Conservation (phyloP, 2,113 vertebrate genomes). For the Brachirus orientalis region DNA sequence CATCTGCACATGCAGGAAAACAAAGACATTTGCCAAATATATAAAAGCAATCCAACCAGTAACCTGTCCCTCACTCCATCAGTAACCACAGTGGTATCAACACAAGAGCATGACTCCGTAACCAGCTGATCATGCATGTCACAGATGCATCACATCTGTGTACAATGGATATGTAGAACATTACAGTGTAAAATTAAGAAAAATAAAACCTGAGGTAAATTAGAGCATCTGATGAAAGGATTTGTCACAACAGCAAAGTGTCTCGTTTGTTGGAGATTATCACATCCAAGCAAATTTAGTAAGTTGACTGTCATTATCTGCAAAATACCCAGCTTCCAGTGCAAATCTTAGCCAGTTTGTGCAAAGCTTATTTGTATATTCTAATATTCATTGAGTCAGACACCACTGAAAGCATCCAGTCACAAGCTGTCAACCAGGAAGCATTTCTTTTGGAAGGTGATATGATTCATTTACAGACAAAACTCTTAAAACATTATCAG, state of each 20-base stretch:
- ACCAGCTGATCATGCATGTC: not conserved
- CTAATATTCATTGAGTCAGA: not conserved
- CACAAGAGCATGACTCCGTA: slow-evolving; percentile 5
- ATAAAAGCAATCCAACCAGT: slow-evolving; percentile 21
- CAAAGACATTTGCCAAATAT: slow-evolving; percentile 9
- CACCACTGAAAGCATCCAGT: no score
- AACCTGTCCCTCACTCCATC: slow-evolving; percentile 17
- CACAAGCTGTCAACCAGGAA: no score
- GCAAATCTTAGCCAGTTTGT: not conserved
- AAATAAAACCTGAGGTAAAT: slow-evolving; percentile 36
- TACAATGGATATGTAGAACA: not conserved
- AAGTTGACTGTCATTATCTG: not conserved
- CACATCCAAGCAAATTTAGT: not conserved
- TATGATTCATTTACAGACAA: not conserved
- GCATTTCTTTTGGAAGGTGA: not conserved
- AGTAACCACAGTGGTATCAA: slow-evolving; percentile 30
- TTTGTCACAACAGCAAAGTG: slow-evolving; percentile 6
- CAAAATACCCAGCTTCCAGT: not conserved
- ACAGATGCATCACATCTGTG: no score
- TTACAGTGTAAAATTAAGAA: slow-evolving; percentile 1
- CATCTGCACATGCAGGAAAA: slow-evolving; percentile 19
- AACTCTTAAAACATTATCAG: slow-evolving; percentile 6
- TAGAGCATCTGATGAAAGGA: slow-evolving; percentile 4
- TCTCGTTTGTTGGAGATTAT: not conserved
- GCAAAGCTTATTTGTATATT: not conserved